These are phyloP conservation scores for Rhadina sibilatrix DNA, from an alignment of 2,113 vertebrate species.

Conservation along the genomic window DNA sequence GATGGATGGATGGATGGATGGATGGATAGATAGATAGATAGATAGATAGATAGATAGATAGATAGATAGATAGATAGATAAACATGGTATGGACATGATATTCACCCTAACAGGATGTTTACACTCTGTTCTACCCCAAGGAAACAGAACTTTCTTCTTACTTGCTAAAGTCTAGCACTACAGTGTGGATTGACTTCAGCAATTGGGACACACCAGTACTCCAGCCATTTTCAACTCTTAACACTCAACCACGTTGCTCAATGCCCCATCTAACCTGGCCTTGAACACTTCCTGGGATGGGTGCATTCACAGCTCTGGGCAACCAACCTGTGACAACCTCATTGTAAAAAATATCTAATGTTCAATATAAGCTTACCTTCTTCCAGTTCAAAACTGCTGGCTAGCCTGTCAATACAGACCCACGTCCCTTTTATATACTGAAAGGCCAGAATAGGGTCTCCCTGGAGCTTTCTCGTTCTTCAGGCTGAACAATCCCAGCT, in stretches of 20 bases:
- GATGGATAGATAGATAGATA: no score
- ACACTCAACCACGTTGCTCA: not conserved
- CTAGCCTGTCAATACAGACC: not conserved
- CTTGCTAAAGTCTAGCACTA: not conserved
- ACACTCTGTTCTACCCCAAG: not conserved
- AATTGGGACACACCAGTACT: not conserved
- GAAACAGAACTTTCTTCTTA: not conserved
- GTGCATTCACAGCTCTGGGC: not conserved
- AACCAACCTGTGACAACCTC: not conserved
- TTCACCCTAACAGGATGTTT: not conserved
- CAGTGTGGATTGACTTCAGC: not conserved
- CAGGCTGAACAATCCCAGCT: not conserved
- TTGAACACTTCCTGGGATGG: not conserved
- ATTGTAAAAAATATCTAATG: not conserved
- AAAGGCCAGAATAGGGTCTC: not conserved
- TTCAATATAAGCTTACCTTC: not conserved
- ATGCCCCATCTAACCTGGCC: not conserved
- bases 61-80: no score
- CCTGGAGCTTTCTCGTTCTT: not conserved
- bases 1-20: not conserved
- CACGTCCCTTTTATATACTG: not conserved
- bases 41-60: no score
- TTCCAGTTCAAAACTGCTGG: not conserved
- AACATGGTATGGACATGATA: accelerated
- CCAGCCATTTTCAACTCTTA: not conserved